Percentiles rank a stretch among this genome's conserved stretches.
Evolutionary conservation across 1,140 invertebrate genomes (phyloP).

Genomic region (Panagrolaimus sp.): DNA sequence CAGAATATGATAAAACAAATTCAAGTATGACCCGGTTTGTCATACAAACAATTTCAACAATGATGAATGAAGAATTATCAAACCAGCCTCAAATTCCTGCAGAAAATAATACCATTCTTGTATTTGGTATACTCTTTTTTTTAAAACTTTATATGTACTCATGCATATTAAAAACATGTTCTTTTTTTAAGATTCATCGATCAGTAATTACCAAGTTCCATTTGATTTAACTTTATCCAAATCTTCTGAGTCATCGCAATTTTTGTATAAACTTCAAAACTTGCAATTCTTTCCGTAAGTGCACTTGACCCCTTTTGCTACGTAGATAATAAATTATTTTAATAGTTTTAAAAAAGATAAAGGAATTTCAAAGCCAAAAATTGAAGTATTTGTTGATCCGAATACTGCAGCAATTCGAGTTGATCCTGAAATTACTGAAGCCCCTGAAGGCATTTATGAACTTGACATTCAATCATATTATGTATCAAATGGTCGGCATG

Average conservation of each 20-base stretch:
- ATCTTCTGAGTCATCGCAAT: conserved; percentile 7
- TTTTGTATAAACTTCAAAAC: conserved; percentile 3
- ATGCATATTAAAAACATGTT: too few species aligned
- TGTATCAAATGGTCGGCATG: background rate
- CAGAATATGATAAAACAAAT: conserved; percentile 17
- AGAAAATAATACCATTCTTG: conserved; percentile 7
- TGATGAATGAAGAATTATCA: background rate
- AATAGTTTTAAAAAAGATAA: conserved; percentile 19
- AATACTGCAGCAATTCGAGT: conserved; percentile 24
- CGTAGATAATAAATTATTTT: conserved; percentile 20
- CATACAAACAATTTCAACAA: conserved; percentile 1
- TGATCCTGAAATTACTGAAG: conserved; percentile 27
- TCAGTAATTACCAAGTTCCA: background rate
- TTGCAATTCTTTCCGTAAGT: conserved; percentile 22
- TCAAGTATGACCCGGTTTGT: conserved; percentile 21
- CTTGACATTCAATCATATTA: conserved; percentile 14
- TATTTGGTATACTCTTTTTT: background rate
- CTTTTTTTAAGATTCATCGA: conserved; percentile 7
- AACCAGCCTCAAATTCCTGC: background rate
- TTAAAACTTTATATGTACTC: too few species aligned
- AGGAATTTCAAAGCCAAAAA: background rate
- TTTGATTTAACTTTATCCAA: conserved; percentile 7
- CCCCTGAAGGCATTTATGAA: conserved; percentile 30
- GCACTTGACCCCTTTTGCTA: background rate
- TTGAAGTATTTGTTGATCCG: background rate